phyloP scores from a whole-genome alignment of 2,797 vertebrate genomes.

The Phyllotis vaccarum region DNA sequence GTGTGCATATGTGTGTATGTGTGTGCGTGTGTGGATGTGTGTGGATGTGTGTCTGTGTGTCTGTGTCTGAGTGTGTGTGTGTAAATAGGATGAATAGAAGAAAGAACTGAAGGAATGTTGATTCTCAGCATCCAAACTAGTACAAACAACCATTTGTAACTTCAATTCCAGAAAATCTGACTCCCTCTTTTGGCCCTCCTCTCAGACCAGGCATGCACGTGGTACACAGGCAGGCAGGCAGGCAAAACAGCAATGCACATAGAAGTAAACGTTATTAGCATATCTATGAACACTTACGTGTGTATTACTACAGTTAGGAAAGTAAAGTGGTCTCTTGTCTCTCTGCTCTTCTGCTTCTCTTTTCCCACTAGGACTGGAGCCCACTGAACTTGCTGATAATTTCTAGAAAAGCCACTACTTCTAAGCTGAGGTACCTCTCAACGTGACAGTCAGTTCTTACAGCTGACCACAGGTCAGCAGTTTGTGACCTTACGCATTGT shows the following conservation, averaged over 20 bases:
- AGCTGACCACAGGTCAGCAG: neutral
- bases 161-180: neutral
- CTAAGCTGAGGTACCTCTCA: neutral
- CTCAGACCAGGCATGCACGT: rapidly evolving
- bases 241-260: neutral
- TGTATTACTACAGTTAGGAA: neutral
- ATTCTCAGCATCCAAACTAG: neutral
- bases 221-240: neutral
- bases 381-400: neutral
- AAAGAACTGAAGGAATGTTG: neutral
- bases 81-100: neutral
- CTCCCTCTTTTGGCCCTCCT: neutral
- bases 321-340: neutral
- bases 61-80: neutral
- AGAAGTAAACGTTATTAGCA: neutral
- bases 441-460: neutral
- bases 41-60: too few relatives aligned
- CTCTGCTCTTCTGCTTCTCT: neutral
- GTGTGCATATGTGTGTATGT: neutral
- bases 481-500: neutral
- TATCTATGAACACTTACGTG: neutral
- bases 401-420: conserved; percentile 27
- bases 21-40: neutral
- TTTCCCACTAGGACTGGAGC: neutral
- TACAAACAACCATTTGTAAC: neutral